Evolutionary conservation across 2,797 vertebrate genomes (phyloP), one percentile per base, ranked within the genome.

Genomic region (Rhinogobio ventralis): DNA sequence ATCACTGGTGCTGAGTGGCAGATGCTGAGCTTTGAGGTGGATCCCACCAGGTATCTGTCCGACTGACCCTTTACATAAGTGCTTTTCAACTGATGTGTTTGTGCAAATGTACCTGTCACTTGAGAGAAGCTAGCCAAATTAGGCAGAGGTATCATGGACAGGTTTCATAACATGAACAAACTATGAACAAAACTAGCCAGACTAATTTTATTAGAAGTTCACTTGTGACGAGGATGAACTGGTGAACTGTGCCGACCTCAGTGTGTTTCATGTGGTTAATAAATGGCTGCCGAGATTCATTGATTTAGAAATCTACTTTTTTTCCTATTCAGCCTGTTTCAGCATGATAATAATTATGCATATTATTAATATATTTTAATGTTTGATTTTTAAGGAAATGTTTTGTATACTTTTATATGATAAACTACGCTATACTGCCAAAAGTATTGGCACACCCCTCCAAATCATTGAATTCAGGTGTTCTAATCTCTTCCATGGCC

Each of bases 1-100:
- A 97, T 99, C 91, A 96, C 96, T 0, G 96, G 96, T 8, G 93
- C 96, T 4, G 97, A 98, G 19, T 96, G 95, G 95, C 96, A 96
- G 42, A 96, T 96, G 72, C 95, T 99, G 89, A 97, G 96, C 92
- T 99, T 99, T 92, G 98, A 99, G 92, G 98, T 99, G 90, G 97
- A 99, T 92, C 96, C 98, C 84, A 98, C 97, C 90, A 97, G 98
- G 98, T 97, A 92, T 30, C 10, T 42, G 57, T 78, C 46, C 15
- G 3, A 64, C 8, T n/a, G 11, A 30, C 20, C 36, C 39, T n/a
- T 30, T 60, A 79, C 49, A 69, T 82, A 45, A 36, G 36, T 8
- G 51, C 14, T n/a, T 75, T 11, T 1, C 73, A 36, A 13, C 28
- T 49, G 20, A 4, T 33, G 20, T 60, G 45, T 23, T 7, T 13